Base-by-base conservation (phyloP, 92 coral and sea anemone species). In the Epizoanthus fatuus region DNA sequence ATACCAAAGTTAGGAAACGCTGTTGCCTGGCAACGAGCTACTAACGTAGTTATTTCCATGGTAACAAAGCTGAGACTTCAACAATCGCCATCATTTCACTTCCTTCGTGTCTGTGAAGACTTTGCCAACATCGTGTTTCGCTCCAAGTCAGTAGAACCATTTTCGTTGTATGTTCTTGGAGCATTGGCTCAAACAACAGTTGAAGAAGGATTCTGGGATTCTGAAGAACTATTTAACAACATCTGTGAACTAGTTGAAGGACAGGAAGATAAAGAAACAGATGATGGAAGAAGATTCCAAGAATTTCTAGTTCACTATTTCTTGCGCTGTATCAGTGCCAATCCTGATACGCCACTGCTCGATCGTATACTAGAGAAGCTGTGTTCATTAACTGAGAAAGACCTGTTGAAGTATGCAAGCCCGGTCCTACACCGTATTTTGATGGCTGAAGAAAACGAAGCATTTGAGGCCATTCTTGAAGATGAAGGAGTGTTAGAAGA, bases 61-160 rank as follows among this genome's bases (percentile, higher is more conserved):
- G 57, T 77, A 40, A 85, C 93, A 7, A 95, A 90, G 52, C 90
- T 85, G 62, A 86, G 91, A 66, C 84, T 91, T 64, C 86, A 79
- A 15, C 81, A 75, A 56, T 76, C 84, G 42, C 95, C 95, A 37
- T 95, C 94, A 7, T 89, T 93, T 69, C 90, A 90, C 78, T 97
- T 59, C 75, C 87, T 97, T 40, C 96, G 95, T 73, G 93, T 97
- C 51, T 97, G 99, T 81, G 71, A 90, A 72, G 99, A 97, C 58
- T 97, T 93, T 57, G 91, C 95, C 14, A 88, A 81, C 38, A 63
- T 89, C 47, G 75, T 93, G 11, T 66, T 81, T 29, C 63, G 79
- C 44, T 86, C 92, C 16, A 84, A 74, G 60, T 16, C 63, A 49
- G 76, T 71, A 12, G 53, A 83, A 9, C 67, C 88, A 12, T 86